Evolutionary conservation across 2,113 vertebrate genomes (phyloP), one percentile per base, ranked within the genome.

Genomic region (Vidua macroura): DNA sequence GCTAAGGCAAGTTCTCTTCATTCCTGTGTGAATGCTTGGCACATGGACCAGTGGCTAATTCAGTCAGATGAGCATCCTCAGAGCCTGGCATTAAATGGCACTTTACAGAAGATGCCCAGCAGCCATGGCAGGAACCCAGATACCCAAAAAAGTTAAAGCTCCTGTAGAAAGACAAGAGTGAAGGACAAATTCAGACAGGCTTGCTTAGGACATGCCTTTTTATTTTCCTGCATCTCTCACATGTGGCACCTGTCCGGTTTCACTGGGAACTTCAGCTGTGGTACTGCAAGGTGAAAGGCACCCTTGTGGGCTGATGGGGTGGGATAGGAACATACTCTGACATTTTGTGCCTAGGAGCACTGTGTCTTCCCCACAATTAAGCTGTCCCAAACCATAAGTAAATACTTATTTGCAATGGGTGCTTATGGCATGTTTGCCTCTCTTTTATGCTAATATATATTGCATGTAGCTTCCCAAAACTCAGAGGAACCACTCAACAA

Each of bases 41-140:
- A 52, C 33, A 16, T 2, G 12, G 27, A 21, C 12, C 21, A 5
- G 46, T 27, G 68, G 18, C 14, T 75, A 33, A 22, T 59, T 81
- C 33, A 59, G 69, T 22, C n/a, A 83, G 70, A 79, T 19, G 27
- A 56, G 4, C 44, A 48, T 41, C 30, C 20, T 5, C 67, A 80
- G 63, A 31, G 17, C 15, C 37, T 43, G 64, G 25, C n/a, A 43
- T 25, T 63, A 72, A 86, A n/a, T 39, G 25, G 9, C 39, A 41
- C 43, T 62, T 74, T 33, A 35, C 4, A 51, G 79, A 69, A 63
- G 24, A 27, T 31, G 27, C 25, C 70, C 72, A 59, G 56, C 35
- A 75, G 10, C 12, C 23, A n/a, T 10, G 0, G 0, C 24, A 63
- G 33, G 37, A 85, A 23, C 22, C 2, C 43, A 63, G 25, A 30